Base-by-base conservation (phyloP, 2,888 invertebrate genomes). In the Drosophila sordidula region DNA sequence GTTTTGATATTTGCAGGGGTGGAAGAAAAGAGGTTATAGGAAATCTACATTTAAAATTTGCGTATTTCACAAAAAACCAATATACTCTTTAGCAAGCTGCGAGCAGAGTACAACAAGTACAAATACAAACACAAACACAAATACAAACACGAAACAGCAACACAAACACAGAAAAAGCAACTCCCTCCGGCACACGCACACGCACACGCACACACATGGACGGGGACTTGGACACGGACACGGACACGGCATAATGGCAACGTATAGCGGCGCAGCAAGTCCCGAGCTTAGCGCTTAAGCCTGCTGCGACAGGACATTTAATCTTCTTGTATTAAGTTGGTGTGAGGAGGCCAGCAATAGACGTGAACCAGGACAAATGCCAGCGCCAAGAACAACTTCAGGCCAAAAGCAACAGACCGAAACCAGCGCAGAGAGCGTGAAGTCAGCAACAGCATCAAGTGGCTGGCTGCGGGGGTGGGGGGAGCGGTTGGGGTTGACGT, bases 231-330 rank as follows among this genome's bases (percentile, higher is more conserved):
- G 36, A 47, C 32, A 63, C 51, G 64, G 52, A 39, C 55, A 56
- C 9, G 36, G 16, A 16, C 34, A 34, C 34, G 34, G 61, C 70
- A 62, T 72, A 71, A 72, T 72, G 66, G 72, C 47, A 75, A 58
- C 65, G 69, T 78, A 34, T 44, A 78, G 61, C 61, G 49, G 54
- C 55, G 75, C 50, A 79, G 74, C 74, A 80, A 89, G 79, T 79
- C 72, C 62, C 57, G 64, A 45, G 88, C 87, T 85, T 84, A 85
- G 63, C 72, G 79, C 70, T 54, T 70, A 89, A 85, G 88, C 78
- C 85, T 75, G 73, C 79, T 89, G 87, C 85, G 89, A 87, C 85
- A 85, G 85, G 85, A 85, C 89, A 89, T 85, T 85, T 89, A 89
- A 85, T 85, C 89, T 81, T 63, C 76, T 75, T 87, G 85, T 81